Evolutionary conservation across 64 coral and sea anemone species (phyloP).

Genomic region (Pachyseris speciosa): DNA sequence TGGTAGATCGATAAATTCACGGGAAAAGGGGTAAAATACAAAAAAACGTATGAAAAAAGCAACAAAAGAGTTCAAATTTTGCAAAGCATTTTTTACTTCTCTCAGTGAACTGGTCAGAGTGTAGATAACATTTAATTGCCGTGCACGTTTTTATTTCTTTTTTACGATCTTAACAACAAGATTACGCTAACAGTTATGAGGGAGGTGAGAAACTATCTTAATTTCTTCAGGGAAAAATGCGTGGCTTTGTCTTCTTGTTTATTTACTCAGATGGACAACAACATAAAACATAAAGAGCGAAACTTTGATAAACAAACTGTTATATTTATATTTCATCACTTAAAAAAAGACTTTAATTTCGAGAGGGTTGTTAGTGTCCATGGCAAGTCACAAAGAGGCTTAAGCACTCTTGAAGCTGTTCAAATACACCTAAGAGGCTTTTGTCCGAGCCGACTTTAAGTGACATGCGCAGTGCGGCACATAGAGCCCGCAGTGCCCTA

Average conservation of each 20-base stretch:
- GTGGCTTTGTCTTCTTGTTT: background rate
- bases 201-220: background rate
- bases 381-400: background rate
- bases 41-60: too few relatives aligned
- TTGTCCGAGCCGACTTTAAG: too few relatives aligned
- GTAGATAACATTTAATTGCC: too few relatives aligned
- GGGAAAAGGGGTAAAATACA: too few relatives aligned
- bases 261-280: background rate
- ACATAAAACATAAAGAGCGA: background rate
- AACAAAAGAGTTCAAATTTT: too few relatives aligned
- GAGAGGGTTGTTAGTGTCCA: background rate
- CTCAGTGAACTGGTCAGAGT: too few relatives aligned
- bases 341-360: too few relatives aligned
- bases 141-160: too few relatives aligned
- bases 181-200: background rate
- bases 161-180: too few relatives aligned
- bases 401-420: background rate
- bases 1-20: too few relatives aligned
- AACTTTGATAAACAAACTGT: background rate
- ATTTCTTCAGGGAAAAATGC: background rate
- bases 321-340: too few relatives aligned
- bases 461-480: background rate
- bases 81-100: too few relatives aligned
- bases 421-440: background rate
- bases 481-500: background rate